Conservation (phyloP, 2,888 invertebrate genomes). For the Pollenia griseotomentosa region DNA sequence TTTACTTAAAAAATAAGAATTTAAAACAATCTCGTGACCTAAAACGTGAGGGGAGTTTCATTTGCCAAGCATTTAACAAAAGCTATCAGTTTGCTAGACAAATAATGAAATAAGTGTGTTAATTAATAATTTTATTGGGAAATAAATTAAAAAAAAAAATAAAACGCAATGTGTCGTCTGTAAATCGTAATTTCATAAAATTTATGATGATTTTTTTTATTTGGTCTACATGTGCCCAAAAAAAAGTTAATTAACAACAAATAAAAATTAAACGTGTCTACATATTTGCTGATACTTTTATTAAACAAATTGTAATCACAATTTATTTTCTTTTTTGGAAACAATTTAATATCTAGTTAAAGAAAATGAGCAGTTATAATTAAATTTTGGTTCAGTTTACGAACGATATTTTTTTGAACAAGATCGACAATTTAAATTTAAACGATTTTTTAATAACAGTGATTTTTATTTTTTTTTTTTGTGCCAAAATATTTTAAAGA, state of each 20-base stretch:
- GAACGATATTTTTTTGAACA: conserved; percentile 7
- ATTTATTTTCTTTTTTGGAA: not conserved
- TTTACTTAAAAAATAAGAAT: too few species aligned
- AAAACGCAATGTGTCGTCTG: not conserved
- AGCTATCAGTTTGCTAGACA: not conserved
- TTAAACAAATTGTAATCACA: conserved; percentile 4
- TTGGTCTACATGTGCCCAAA: not conserved
- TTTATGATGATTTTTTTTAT: not conserved
- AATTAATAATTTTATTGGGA: not conserved
- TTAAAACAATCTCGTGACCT: too few species aligned
- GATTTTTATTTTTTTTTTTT: too few species aligned
- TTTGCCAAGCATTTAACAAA: too few species aligned
- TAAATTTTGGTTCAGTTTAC: conserved; percentile 34
- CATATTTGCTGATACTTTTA: conserved; percentile 6
- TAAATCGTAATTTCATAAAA: not conserved
- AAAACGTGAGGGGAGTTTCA: too few species aligned
- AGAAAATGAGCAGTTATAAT: conserved; percentile 21
- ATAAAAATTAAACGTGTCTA: conserved; percentile 2
- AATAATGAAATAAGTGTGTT: conserved; percentile 5
- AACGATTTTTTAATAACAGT: too few species aligned
- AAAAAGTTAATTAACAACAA: not conserved
- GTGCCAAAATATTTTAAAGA: too few species aligned
- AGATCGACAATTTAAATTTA: not conserved
- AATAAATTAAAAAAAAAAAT: too few species aligned
- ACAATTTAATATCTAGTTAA: conserved; percentile 11